Evolutionary conservation across 2,113 vertebrate species (phyloP).

Genomic region (Xerus inauris): DNA sequence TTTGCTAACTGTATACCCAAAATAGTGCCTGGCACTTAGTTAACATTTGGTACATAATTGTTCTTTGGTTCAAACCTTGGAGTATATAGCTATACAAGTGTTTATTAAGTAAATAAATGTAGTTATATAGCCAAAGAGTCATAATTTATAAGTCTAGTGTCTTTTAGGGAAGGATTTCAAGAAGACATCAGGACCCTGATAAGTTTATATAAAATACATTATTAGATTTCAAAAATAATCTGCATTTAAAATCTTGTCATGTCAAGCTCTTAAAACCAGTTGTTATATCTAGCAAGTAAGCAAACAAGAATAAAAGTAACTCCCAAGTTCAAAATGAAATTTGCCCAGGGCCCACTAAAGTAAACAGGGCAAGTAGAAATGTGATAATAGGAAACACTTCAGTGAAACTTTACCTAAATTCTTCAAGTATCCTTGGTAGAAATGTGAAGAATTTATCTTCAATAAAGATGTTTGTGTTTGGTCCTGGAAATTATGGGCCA

Average conservation of each 20-base stretch:
- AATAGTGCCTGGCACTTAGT: background rate
- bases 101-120: conserved; percentile 54
- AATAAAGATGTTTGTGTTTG: conserved; percentile 71
- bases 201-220: conserved; percentile 46
- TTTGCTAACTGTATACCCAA: background rate
- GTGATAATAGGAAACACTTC: conserved; percentile 43
- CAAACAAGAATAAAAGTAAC: conserved; percentile 47
- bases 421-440: conserved; percentile 43
- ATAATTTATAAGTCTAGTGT: conserved; percentile 20
- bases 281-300: conserved; percentile 36
- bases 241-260: conserved; percentile 54
- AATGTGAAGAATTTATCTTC: conserved; percentile 66
- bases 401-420: conserved; percentile 54
- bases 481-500: conserved; percentile 67
- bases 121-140: conserved; percentile 1
- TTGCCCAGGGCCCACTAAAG: conserved; percentile 50
- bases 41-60: conserved; percentile 23
- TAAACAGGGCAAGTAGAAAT: conserved; percentile 54
- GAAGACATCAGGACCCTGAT: conserved; percentile 20
- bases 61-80: conserved; percentile 10
- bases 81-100: conserved; percentile 35
- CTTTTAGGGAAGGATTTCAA: conserved; percentile 45
- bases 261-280: conserved; percentile 42
- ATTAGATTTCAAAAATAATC: conserved; percentile 49
- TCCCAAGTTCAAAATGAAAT: conserved; percentile 54